A percentile compares a stretch with the other conserved stretches of the same genome.
These are phyloP conservation scores for Hypercompe scribonia DNA, from an alignment of 2,888 invertebrate species.

Conservation along the genomic window DNA sequence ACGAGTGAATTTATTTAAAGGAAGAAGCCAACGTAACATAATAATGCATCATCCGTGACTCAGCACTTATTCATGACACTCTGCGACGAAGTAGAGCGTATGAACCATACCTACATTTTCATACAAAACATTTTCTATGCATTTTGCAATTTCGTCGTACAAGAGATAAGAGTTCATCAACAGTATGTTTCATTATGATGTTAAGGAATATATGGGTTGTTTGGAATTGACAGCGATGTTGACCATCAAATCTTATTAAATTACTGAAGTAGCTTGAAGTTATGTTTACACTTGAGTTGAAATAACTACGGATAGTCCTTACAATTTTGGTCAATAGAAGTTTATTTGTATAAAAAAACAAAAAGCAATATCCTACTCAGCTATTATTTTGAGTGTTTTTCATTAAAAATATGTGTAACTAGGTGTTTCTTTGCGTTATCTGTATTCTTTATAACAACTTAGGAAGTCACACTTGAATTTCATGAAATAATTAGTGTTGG, in stretches of 20 bases:
- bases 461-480: no score
- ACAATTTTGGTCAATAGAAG: background rate
- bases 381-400: background rate
- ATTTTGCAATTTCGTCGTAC: background rate
- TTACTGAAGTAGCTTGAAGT: background rate
- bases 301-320: no score
- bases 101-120: background rate
- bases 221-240: background rate
- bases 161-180: background rate
- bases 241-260: background rate
- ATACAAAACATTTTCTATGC: background rate
- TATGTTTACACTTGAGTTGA: no score
- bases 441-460: no score
- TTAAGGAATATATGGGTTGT: background rate
- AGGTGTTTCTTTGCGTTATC: background rate
- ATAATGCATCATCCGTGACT: background rate
- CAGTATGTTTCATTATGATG: background rate
- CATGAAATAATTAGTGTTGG: background rate
- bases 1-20: background rate
- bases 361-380: background rate
- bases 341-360: background rate
- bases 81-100: background rate
- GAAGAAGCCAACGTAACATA: background rate
- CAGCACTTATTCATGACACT: slow-evolving; percentile 1
- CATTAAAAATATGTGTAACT: background rate